These are phyloP conservation scores for Danaus plexippus DNA, from an alignment of 1,140 invertebrate genomes.

Conservation along the genomic window DNA sequence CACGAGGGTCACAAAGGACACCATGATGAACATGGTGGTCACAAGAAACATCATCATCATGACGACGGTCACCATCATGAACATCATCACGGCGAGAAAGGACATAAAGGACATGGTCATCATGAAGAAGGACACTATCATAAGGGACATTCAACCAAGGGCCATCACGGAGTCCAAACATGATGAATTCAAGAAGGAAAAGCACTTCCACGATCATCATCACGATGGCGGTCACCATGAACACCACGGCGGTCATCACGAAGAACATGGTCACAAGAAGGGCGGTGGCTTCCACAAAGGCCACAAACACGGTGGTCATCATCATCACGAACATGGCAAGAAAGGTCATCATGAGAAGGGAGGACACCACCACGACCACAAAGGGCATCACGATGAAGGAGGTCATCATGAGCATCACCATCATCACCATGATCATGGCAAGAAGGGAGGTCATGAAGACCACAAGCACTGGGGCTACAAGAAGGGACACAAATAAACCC, in stretches of 20 bases:
- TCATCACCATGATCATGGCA: conserved; percentile 75
- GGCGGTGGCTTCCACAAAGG: conserved; percentile 78
- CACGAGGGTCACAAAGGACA: conserved; percentile 75
- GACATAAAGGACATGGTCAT: conserved; percentile 75
- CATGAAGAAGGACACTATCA: conserved; percentile 77
- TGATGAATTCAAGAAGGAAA: conserved; percentile 77
- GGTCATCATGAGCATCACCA: conserved; percentile 74
- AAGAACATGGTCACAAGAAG: conserved; percentile 68
- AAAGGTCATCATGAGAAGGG: conserved; percentile 80
- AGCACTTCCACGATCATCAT: conserved; percentile 79
- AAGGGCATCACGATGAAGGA: conserved; percentile 69
- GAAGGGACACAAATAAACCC: conserved; percentile 67
- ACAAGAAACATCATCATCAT: conserved; percentile 77
- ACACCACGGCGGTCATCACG: conserved; percentile 55
- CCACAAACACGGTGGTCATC: conserved; percentile 76
- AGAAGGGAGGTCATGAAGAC: conserved; percentile 74
- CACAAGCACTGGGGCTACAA: conserved; percentile 72
- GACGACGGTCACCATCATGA: conserved; percentile 81
- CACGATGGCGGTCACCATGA: conserved; percentile 52
- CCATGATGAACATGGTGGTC: conserved; percentile 46
- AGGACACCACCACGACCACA: conserved; percentile 66
- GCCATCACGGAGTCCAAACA: conserved; percentile 82
- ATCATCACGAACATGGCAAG: conserved; percentile 79
- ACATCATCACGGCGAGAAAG: conserved; percentile 78
- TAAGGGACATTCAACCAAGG: conserved; percentile 83